Conservation (phyloP, 2,113 vertebrate species). For the Maccullochella peelii region DNA sequence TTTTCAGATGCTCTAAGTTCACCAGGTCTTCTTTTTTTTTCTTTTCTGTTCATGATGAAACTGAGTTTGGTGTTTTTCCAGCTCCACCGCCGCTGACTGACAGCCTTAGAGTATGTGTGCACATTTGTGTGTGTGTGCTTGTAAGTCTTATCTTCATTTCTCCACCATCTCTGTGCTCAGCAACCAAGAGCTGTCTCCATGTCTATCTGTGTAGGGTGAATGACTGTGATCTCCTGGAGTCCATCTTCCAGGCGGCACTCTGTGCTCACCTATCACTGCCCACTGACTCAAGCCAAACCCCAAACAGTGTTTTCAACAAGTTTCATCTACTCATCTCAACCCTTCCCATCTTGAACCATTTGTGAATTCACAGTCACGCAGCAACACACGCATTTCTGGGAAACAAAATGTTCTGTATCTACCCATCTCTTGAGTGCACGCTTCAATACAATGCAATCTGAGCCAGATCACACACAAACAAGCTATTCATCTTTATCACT, state of each 20-base stretch:
- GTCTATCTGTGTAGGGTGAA: slow-evolving; percentile 58
- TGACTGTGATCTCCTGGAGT: slow-evolving; percentile 56
- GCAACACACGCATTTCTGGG: background rate
- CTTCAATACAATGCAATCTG: slow-evolving; percentile 51
- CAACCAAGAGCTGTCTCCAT: slow-evolving; percentile 32
- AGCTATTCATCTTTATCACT: slow-evolving; percentile 60
- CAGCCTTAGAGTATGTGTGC: slow-evolving; percentile 8
- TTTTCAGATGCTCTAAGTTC: slow-evolving; percentile 5
- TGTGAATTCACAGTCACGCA: slow-evolving; percentile 12
- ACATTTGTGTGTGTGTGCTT: slow-evolving; percentile 5
- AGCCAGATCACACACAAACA: slow-evolving; percentile 58
- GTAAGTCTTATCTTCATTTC: slow-evolving; percentile 54
- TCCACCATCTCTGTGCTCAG: slow-evolving; percentile 34
- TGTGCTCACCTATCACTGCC: slow-evolving; percentile 61
- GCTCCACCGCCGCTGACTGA: slow-evolving; percentile 24
- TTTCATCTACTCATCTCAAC: slow-evolving; percentile 16
- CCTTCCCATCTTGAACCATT: background rate
- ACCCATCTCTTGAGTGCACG: slow-evolving; percentile 35
- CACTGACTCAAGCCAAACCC: slow-evolving; percentile 57
- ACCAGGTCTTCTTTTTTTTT: slow-evolving; percentile 8
- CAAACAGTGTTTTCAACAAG: slow-evolving; percentile 33
- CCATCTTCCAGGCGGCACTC: slow-evolving; percentile 46
- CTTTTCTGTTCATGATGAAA: slow-evolving; percentile 32
- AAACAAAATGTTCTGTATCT: slow-evolving; percentile 24
- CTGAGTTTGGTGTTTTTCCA: slow-evolving; percentile 37